phyloP scores from a whole-genome alignment of 2,113 vertebrate genomes.

The Eurypyga helias region DNA sequence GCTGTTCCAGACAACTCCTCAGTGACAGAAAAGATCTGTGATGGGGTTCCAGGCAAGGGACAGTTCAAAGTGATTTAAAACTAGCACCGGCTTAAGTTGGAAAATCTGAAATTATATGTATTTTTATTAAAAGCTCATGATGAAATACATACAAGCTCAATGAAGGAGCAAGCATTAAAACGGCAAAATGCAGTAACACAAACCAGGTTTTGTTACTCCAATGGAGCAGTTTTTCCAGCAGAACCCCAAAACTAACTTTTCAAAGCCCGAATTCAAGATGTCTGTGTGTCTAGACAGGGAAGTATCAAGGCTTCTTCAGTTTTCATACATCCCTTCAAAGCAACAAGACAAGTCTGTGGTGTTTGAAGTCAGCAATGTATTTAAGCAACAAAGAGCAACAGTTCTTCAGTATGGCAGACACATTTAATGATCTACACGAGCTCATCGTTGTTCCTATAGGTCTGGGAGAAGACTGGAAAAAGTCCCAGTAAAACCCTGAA shows the following conservation, averaged over 20 bases:
- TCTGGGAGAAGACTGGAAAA: neutral
- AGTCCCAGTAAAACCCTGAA: neutral
- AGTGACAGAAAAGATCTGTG: neutral
- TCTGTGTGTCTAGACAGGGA: neutral
- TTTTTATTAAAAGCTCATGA: neutral
- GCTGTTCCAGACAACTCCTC: neutral
- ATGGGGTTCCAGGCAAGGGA: neutral
- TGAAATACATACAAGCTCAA: neutral
- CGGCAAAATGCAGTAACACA: neutral
- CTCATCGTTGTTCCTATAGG: rapidly evolving
- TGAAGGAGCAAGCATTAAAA: neutral
- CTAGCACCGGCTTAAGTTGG: neutral
- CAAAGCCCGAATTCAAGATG: neutral
- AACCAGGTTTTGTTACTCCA: neutral
- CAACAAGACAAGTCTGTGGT: neutral
- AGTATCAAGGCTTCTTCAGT: neutral
- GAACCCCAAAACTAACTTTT: neutral
- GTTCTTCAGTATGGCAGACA: neutral
- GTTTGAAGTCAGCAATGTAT: neutral
- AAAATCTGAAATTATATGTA: neutral
- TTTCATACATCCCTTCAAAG: neutral
- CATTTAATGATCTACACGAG: neutral
- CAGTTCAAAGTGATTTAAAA: neutral
- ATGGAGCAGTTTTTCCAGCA: neutral
- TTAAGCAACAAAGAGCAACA: neutral